These are phyloP conservation scores for Jacana jacana DNA, from an alignment of 2,113 vertebrate species.

Conservation along the genomic window DNA sequence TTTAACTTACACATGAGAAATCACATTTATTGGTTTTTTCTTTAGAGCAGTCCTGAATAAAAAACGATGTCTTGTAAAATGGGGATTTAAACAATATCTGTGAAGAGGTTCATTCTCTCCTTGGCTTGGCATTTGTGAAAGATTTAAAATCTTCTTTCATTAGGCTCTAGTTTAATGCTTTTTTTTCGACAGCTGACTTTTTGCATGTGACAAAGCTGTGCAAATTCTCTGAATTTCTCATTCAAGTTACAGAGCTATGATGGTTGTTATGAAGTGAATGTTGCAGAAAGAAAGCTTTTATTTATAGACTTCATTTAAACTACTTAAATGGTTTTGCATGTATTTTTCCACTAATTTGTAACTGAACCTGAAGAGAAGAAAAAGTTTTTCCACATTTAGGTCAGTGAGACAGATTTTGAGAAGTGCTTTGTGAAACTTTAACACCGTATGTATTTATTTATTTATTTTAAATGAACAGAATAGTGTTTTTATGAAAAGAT, in stretches of 20 bases:
- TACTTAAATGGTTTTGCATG: neutral
- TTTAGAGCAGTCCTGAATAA: neutral
- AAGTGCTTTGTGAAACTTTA: neutral
- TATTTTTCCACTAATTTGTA: neutral
- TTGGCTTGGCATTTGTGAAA: neutral
- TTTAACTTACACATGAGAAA: neutral
- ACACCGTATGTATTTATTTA: neutral
- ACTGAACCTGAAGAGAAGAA: neutral
- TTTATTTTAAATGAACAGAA: neutral
- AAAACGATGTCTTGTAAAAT: neutral
- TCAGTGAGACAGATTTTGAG: neutral
- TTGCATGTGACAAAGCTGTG: neutral
- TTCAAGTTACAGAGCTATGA: neutral
- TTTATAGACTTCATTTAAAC: neutral
- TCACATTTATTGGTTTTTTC: neutral
- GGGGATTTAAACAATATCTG: neutral
- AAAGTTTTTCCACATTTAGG: neutral
- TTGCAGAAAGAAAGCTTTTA: neutral
- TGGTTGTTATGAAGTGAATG: neutral
- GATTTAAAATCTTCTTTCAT: neutral
- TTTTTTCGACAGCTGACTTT: neutral
- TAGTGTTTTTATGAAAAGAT: neutral
- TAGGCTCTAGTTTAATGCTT: neutral
- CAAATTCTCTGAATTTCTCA: neutral
- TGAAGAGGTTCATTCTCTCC: neutral